These are phyloP conservation scores for Sardinella longiceps DNA, from an alignment of 2,797 vertebrate genomes.

Conservation along the genomic window DNA sequence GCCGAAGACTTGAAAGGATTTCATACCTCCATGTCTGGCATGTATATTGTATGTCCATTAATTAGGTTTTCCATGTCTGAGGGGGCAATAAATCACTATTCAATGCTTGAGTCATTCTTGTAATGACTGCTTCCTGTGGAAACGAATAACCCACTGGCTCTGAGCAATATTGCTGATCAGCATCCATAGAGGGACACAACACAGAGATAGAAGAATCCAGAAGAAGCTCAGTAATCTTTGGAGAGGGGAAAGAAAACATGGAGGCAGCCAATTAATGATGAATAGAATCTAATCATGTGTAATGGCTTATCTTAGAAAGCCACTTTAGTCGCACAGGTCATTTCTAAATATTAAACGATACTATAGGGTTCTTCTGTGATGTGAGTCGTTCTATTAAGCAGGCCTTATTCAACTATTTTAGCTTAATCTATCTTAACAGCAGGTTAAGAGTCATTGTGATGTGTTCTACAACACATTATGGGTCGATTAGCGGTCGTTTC, in stretches of 20 bases:
- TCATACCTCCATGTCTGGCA: constrained; percentile 48
- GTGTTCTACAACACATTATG: too few relatives aligned
- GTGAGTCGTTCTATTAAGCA: too few relatives aligned
- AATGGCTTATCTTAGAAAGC: not conserved
- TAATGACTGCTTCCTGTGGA: constrained; percentile 27
- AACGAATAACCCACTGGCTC: constrained; percentile 1
- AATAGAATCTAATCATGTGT: not conserved
- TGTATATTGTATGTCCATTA: constrained; percentile 52
- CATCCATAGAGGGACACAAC: not conserved
- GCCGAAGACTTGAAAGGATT: constrained; percentile 50
- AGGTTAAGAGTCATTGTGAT: too few relatives aligned
- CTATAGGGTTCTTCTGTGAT: not conserved
- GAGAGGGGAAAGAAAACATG: not conserved
- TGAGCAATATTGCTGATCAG: constrained; percentile 16
- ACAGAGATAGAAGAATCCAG: not conserved
- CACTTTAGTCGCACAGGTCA: not conserved
- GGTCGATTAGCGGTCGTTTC: too few relatives aligned
- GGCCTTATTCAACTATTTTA: too few relatives aligned
- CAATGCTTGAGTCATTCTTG: constrained; percentile 42
- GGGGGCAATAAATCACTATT: constrained; percentile 52
- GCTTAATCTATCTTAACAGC: too few relatives aligned
- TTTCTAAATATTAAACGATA: not conserved
- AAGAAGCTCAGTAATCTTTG: not conserved
- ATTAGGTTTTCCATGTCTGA: constrained; percentile 51
- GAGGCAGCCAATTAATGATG: not conserved